phyloP scores from a whole-genome alignment of 2,113 vertebrate species.

The Lycocorax pyrrhopterus region DNA sequence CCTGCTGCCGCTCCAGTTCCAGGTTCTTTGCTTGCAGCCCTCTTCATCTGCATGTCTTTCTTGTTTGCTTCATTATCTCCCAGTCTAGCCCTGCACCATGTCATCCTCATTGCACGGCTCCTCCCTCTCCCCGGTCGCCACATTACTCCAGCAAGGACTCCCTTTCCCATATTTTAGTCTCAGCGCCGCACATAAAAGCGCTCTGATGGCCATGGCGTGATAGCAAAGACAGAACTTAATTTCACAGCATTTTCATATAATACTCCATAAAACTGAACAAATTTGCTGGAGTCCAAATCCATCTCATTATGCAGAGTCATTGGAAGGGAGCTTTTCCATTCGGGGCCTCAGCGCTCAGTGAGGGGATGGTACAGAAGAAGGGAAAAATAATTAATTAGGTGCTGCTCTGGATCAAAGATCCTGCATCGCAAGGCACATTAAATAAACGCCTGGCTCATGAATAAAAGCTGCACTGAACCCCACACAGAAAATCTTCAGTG shows the following conservation, averaged over 20 bases:
- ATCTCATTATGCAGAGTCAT: conserved; percentile 37
- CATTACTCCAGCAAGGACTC: conserved; percentile 1
- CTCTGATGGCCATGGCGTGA: conserved; percentile 24
- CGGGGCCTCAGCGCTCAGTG: not conserved
- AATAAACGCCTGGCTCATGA: conserved; percentile 20
- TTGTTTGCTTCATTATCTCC: not conserved
- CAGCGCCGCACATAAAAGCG: conserved; percentile 8
- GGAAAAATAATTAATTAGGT: conserved; percentile 59
- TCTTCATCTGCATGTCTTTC: not conserved
- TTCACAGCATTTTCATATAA: conserved; percentile 43
- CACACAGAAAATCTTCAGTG: not conserved
- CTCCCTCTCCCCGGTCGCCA: not conserved
- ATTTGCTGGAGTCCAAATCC: conserved; percentile 54
- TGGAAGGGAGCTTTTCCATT: conserved; percentile 27
- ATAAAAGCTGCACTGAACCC: not conserved
- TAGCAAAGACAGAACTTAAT: conserved; percentile 49
- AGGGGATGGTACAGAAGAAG: conserved; percentile 25
- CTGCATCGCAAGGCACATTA: conserved; percentile 9
- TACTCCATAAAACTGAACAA: conserved; percentile 48
- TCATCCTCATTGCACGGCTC: not conserved
- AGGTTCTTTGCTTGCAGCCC: not conserved
- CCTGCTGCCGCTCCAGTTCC: not conserved
- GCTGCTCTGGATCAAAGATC: conserved; percentile 57
- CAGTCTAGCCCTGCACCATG: not conserved
- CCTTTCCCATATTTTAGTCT: not conserved